These are phyloP conservation scores for Thecocarcelia acutangulata DNA, from an alignment of 2,888 invertebrate genomes.

Conservation along the genomic window DNA sequence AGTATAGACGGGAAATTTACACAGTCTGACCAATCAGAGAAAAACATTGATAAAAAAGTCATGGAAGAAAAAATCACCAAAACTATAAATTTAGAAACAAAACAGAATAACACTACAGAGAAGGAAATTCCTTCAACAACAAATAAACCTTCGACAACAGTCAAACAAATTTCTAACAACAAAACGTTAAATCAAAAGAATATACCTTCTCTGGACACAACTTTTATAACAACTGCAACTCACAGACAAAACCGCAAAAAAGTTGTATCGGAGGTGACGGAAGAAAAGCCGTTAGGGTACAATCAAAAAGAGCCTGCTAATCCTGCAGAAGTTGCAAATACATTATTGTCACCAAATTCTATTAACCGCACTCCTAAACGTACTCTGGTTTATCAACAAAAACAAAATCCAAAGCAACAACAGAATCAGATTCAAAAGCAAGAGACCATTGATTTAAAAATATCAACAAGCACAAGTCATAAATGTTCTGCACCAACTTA, in stretches of 20 bases:
- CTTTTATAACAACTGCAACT: slow-evolving; percentile 49
- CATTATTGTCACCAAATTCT: slow-evolving; percentile 69
- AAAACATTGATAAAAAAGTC: slow-evolving; percentile 59
- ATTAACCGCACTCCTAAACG: slow-evolving; percentile 74
- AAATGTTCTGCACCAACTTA: slow-evolving; percentile 72
- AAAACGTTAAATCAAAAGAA: slow-evolving; percentile 50
- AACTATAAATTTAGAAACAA: slow-evolving; percentile 52
- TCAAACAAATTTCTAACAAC: slow-evolving; percentile 55
- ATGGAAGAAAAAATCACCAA: slow-evolving; percentile 70
- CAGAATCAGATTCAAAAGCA: slow-evolving; percentile 49
- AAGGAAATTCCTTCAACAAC: slow-evolving; percentile 72
- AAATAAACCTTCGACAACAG: slow-evolving; percentile 59
- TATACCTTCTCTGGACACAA: slow-evolving; percentile 64
- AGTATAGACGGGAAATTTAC: slow-evolving; percentile 66
- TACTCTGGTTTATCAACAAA: slow-evolving; percentile 83
- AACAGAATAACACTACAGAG: slow-evolving; percentile 64
- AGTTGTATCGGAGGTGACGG: slow-evolving; percentile 61
- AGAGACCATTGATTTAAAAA: slow-evolving; percentile 77
- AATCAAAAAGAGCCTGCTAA: slow-evolving; percentile 69
- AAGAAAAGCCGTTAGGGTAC: slow-evolving; percentile 58
- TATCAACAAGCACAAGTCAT: slow-evolving; percentile 78
- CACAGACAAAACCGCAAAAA: slow-evolving; percentile 65
- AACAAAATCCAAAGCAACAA: slow-evolving; percentile 73
- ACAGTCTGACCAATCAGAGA: slow-evolving; percentile 64
- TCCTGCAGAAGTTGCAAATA: slow-evolving; percentile 43